phyloP scores from a whole-genome alignment of 2,888 invertebrate genomes.

The Cephus pygmeus region DNA sequence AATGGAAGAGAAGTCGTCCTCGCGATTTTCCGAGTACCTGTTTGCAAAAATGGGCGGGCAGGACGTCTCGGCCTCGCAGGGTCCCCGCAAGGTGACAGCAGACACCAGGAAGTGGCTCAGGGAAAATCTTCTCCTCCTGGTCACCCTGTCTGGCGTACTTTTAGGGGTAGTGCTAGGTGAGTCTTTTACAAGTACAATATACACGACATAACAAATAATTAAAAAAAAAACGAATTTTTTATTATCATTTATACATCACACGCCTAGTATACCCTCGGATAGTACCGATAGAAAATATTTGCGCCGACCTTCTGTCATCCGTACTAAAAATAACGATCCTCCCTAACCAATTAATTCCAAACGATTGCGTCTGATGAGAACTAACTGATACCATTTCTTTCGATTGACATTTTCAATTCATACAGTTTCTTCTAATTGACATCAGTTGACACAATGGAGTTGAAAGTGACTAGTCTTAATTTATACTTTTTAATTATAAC shows the following conservation, averaged over 20 bases:
- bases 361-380: not conserved
- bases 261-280: not conserved
- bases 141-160: slow-evolving; percentile 83
- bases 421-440: not conserved
- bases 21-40: slow-evolving; percentile 79
- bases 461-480: not conserved
- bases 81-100: slow-evolving; percentile 75
- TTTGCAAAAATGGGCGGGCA: slow-evolving; percentile 81
- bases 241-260: not conserved
- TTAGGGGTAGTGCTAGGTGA: slow-evolving; percentile 80
- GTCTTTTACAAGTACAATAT: slow-evolving; percentile 33
- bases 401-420: not conserved
- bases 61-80: slow-evolving; percentile 68
- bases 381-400: slow-evolving; percentile 13
- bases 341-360: not conserved
- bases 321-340: not conserved
- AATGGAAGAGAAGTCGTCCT: slow-evolving; percentile 65
- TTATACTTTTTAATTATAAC: not conserved
- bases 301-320: not conserved
- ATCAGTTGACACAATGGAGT: not conserved
- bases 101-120: slow-evolving; percentile 75
- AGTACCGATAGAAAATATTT: not conserved
- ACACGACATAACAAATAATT: not conserved
- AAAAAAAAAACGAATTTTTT: not conserved
- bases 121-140: slow-evolving; percentile 82